These are phyloP conservation scores for Bradynema listronoti DNA, from an alignment of 1,140 invertebrate species.

Conservation along the genomic window DNA sequence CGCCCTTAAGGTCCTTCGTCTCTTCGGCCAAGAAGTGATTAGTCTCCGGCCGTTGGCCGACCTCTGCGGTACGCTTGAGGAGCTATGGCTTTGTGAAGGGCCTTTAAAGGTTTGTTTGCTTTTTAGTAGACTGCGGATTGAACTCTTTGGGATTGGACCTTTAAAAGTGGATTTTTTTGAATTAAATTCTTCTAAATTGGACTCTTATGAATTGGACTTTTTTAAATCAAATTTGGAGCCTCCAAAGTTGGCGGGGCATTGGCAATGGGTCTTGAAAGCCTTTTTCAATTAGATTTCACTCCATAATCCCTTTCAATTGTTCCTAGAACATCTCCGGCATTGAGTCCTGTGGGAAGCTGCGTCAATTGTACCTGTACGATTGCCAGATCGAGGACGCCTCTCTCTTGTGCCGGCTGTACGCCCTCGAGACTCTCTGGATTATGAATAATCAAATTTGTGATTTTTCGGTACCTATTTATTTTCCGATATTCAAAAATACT, in stretches of 20 bases:
- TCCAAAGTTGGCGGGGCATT: no score
- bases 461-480: conserved; percentile 20
- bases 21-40: conserved; percentile 43
- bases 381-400: conserved; percentile 35
- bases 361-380: conserved; percentile 46
- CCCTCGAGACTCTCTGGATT: conserved; percentile 38
- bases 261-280: no score
- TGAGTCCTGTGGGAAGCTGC: conserved; percentile 36
- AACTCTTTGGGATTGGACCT: neutral
- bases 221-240: no score
- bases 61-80: conserved; percentile 40
- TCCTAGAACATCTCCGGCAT: conserved; percentile 40
- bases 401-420: conserved; percentile 17
- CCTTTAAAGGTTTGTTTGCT: conserved; percentile 26
- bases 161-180: no score
- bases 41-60: conserved; percentile 41
- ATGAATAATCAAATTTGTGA: conserved; percentile 27
- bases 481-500: neutral
- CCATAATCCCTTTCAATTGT: neutral
- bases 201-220: neutral
- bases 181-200: conserved; percentile 8
- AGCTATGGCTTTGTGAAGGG: conserved; percentile 50
- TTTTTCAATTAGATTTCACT: no score
- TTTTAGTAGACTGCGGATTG: neutral
- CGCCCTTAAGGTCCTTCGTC: conserved; percentile 20